Percentiles rank a stretch among this genome's conserved stretches.
phyloP scores from a whole-genome alignment of 53 echinoderm and acorn worm species.

The Paracentrotus lividus region DNA sequence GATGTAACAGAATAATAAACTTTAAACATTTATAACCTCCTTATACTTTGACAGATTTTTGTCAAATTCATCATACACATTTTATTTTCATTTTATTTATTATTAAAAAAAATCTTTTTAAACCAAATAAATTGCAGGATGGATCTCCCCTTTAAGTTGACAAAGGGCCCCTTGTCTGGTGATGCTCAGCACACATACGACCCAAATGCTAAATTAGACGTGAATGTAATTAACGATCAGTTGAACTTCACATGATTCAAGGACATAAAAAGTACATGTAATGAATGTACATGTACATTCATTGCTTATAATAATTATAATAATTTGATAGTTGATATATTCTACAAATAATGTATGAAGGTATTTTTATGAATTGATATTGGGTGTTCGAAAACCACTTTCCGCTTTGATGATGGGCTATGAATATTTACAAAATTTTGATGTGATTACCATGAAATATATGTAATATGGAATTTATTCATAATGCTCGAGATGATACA shows the following conservation, averaged over 20 bases:
- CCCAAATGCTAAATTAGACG: neutral
- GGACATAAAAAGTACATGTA: neutral
- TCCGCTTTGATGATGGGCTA: neutral
- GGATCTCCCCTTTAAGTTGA: neutral
- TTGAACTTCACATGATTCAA: neutral
- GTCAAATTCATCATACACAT: neutral
- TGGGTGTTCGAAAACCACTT: neutral
- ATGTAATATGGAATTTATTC: no score
- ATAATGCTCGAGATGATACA: no score
- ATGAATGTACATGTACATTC: no score
- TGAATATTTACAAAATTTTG: neutral
- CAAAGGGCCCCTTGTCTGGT: neutral
- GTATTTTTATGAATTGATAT: neutral
- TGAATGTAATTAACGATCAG: neutral
- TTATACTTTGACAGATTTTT: no score
- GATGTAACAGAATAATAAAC: no score
- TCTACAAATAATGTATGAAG: neutral
- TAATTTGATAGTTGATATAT: no score
- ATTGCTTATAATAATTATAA: no score
- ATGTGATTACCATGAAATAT: no score
- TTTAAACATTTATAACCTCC: no score
- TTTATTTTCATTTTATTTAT: neutral
- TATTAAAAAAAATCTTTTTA: no score
- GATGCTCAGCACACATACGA: neutral
- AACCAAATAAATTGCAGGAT: no score